Evolutionary conservation across 64 coral and sea anemone genomes (phyloP).

Genomic region (Porites lutea): DNA sequence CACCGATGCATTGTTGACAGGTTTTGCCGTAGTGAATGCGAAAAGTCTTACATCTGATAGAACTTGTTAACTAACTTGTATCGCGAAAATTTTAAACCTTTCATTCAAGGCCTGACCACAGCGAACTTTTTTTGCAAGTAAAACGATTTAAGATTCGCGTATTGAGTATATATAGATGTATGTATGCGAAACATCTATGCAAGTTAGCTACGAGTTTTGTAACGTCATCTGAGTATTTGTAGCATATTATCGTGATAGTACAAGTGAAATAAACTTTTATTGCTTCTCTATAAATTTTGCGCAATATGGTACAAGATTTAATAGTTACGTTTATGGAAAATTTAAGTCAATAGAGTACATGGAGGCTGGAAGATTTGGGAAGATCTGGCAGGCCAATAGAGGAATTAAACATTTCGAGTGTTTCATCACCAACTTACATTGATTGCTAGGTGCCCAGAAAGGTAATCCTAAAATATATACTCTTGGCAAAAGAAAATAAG

Average conservation of each 20-base stretch:
- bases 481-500: not conserved
- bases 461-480: not conserved
- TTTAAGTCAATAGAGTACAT: not conserved
- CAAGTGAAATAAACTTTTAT: slow-evolving; percentile 21
- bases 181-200: not conserved
- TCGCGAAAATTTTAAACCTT: not conserved
- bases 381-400: not conserved
- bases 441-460: not conserved
- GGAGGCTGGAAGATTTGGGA: not conserved
- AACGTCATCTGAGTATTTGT: not conserved
- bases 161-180: not conserved
- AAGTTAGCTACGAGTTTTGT: too few species aligned
- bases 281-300: not conserved
- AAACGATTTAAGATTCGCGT: not conserved
- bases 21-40: not conserved
- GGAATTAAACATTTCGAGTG: not conserved
- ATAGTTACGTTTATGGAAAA: not conserved
- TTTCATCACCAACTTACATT: not conserved
- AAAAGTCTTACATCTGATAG: not conserved
- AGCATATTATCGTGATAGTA: slow-evolving; percentile 13
- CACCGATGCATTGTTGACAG: slow-evolving; percentile 18
- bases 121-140: not conserved
- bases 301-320: not conserved
- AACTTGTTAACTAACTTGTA: not conserved
- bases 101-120: not conserved